Evolutionary conservation across 2,888 invertebrate species (phyloP), one percentile per base, ranked within the genome.

Genomic region (Chloromyia formosa): DNA sequence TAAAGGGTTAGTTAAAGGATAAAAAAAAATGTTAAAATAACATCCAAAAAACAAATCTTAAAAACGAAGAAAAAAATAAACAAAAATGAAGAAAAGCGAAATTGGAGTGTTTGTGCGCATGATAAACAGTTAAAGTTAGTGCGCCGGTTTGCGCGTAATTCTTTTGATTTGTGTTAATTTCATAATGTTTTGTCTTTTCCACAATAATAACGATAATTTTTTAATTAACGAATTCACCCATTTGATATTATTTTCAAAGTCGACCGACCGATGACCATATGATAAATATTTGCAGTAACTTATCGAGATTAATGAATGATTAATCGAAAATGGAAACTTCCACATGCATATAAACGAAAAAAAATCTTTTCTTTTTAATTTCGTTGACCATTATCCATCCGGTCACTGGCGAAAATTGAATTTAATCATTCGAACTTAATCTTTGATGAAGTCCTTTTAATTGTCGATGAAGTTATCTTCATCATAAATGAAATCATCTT

Each of bases 1-100:
- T 60, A 61, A 61, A 53, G 20, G 78, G 75, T 75, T 78, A 78
- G 77, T 79, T 77, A 76, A 79, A 78, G 77, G 75, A 78, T 80
- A 80, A 82, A 82, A 80, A 82, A 82, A 82, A 81, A 83, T 83
- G 82, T 49, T 49, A 82, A 79, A 61, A 3, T 66, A 12, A 66
- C 9, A 49, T 22, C 9, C 18, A 49, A n/a, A 18, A 42, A 27
- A 5, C 20, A 45, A n/a, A 62, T 49, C 14, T 22, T 49, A 10
- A 12, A 35, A 66, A 45, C 22, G 14, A 18, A 40, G 14, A 66
- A 20, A 23, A 71, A 71, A 53, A 18, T 27, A 56, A 54, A 71
- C 56, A 82, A 53, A 75, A 77, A 72, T 74, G 73, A 75, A 73
- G 27, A 75, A 53, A 75, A 77, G 74, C 75, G 73, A 75, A 73